Evolutionary conservation across 2,888 invertebrate species (phyloP).

Genomic region (Aplocera efformata): DNA sequence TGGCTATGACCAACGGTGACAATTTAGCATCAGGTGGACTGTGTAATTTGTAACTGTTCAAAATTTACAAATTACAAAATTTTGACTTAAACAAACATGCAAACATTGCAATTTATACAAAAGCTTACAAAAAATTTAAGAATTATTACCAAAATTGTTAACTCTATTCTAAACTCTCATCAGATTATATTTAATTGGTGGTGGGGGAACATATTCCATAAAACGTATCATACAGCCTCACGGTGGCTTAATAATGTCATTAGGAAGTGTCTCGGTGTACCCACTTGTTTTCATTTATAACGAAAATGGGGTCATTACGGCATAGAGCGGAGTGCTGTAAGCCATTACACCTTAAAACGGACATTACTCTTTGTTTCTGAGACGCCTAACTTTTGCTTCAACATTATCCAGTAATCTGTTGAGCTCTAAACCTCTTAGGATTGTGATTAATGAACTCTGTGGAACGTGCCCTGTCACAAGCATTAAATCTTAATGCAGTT

Average conservation of each 20-base stretch:
- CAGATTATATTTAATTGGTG: too few relatives aligned
- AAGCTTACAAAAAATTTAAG: too few relatives aligned
- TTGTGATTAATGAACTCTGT: conserved; percentile 4
- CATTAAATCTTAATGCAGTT: too few relatives aligned
- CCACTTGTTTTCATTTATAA: conserved; percentile 67
- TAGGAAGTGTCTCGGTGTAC: conserved; percentile 52
- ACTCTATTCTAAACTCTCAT: too few relatives aligned
- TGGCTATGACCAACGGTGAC: too few relatives aligned
- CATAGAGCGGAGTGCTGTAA: conserved; percentile 64
- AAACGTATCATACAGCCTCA: background rate
- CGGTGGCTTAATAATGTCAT: conserved; percentile 41
- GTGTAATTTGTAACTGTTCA: too few relatives aligned
- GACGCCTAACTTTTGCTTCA: conserved; percentile 43
- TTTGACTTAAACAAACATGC: too few relatives aligned
- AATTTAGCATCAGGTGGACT: too few relatives aligned
- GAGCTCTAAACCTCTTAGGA: conserved; percentile 17
- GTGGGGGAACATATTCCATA: background rate
- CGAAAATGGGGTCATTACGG: conserved; percentile 59
- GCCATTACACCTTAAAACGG: conserved; percentile 54
- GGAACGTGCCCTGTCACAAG: too few relatives aligned
- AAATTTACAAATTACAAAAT: too few relatives aligned
- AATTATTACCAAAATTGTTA: too few relatives aligned
- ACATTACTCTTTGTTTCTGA: conserved; percentile 57
- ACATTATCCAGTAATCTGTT: conserved; percentile 32
- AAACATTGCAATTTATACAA: too few relatives aligned